Evolutionary conservation across 2,888 invertebrate species (phyloP), one percentile per base, ranked within the genome.

Genomic region (Pollenia amentaria): DNA sequence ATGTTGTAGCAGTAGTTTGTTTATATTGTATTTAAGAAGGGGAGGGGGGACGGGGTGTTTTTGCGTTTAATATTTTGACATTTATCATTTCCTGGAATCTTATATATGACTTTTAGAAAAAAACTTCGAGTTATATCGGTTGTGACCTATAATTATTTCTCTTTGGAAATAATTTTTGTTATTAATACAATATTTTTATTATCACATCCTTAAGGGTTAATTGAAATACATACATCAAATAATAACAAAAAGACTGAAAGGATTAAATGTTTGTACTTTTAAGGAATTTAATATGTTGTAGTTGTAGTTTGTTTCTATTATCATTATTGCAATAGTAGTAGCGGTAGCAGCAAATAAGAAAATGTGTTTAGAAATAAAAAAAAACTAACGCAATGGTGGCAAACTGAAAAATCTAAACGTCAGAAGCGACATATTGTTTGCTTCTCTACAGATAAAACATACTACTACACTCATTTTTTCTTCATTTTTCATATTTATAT

Each of bases 351-450:
- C 55, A 55, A 21, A n/a, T 51, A 44, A 21, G 21, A 11, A 57
- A 10, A 57, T 42, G 55, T 10, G 42, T 42, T 42, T 8, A 40
- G 12, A 12, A 29, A 6, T 57, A 14, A 16, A 14, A 7, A 51
- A 12, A 55, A 55, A 53, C 9, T 14, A 70, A 42, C 42, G 18
- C 42, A 70, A 14, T 72, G 75, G 18, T 75, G 75, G 18, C 57
- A 57, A 57, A 46, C 38, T 78, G 67, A 69, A 60, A 69, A 78
- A 69, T 57, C n/a, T 69, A n/a, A 60, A 60, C 29, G 51, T 51
- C 75, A 53, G 51, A 60, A 76, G 69, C 69, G 82, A 76, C 62
- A 82, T 69, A 82, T 82, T 82, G 48, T 65, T 81, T 21, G 53
- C 21, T 57, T 8, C 65, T 67, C 38, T 10, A 6, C 53, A 42